Base-by-base conservation (phyloP, 2,888 invertebrate species). In the Thalpophila matura region DNA sequence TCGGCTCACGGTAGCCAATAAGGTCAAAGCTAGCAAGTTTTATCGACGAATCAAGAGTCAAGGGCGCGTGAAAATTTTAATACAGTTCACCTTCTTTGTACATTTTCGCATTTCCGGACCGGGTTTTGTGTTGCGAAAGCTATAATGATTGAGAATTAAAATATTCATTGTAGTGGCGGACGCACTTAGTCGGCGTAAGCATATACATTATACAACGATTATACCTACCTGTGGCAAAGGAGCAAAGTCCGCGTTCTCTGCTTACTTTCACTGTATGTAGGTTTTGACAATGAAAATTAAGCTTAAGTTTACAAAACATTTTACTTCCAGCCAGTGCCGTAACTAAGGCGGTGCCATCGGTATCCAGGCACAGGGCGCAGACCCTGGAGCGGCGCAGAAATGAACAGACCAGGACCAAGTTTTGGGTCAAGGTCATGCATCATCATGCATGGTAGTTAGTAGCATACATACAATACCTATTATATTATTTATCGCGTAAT, bases 31-130 rank as follows among this genome's bases (percentile, higher is more conserved):
- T 29, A 42, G 63, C 37, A 57, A 55, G 58, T 76, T 58, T 73
- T 78, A 78, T 78, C 79, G 78, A 78, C 78, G 71, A 78, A 79
- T 78, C 76, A 78, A 65, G 65, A 54, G 74, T 79, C 79, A 79
- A 78, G 78, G 78, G 65, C 79, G 43, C 69, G 27, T 56, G 64
- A 67, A 73, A 74, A 74, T 76, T 76, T 71, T 47, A 66, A 47
- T 46, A 71, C 49, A 26, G 24, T 56, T 66, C 31, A 53, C 59
- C 53, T 64, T 61, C 51, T 45, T 46, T 22, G 43, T 49, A 43
- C 24, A 46, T 50, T 63, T 72, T 73, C 50, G 38, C 26, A 51
- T 49, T 68, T 60, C 65, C 69, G 35, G 54, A 31, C n/a, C 14
- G 50, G 40, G 20, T 51, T 63, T 62, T n/a, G n/a, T n/a, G 22